Base-by-base conservation (phyloP, 2,888 invertebrate genomes). In the Temnothorax ravouxi region DNA sequence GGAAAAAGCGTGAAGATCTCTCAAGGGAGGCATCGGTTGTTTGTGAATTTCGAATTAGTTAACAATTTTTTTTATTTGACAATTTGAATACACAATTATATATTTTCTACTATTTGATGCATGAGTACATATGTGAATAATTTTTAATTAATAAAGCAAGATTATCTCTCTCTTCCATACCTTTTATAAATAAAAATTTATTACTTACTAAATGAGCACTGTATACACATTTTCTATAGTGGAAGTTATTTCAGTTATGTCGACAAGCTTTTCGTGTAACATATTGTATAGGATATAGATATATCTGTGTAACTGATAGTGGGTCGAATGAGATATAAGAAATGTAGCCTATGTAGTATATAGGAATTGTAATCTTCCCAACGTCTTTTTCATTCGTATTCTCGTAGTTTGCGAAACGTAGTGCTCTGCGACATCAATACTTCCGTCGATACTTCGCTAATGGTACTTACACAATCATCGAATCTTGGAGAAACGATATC, bases 401-500 rank as follows among this genome's bases (percentile, higher is more conserved):
- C 56, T 47, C 8, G 21, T 29, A 79, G 71, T 56, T 79, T 50
- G 59, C 25, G 18, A 72, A 72, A 71, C 59, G 47, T 47, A 72
- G 56, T 59, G 38, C 13, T 47, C 34, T 25, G 34, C 59, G 47
- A 80, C 71, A 72, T 64, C 75, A 62, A 75, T 75, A 75, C 74
- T 74, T 61, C 15, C 29, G 34, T 79, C 72, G 79, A 79, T 79
- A 71, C 44, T 71, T 59, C 8, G n/a, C 74, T 80, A 72, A 80
- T 59, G 38, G 47, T 59, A 72, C 47, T 71, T 59, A 47, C 21
- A 54, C 74, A 59, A 71, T 79, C 47, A 72, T 80, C 47, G 59
- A 72, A 80, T 72, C 47, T 76, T 59, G 6, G 5, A 47, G 21
- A 44, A 50, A 59, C 44, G 34, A 21, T n/a, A n/a, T 71, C 18